A percentile compares a stretch with the other conserved stretches of the same genome.
Conservation (phyloP, 23 tunicate species). For the Styela clava region DNA sequence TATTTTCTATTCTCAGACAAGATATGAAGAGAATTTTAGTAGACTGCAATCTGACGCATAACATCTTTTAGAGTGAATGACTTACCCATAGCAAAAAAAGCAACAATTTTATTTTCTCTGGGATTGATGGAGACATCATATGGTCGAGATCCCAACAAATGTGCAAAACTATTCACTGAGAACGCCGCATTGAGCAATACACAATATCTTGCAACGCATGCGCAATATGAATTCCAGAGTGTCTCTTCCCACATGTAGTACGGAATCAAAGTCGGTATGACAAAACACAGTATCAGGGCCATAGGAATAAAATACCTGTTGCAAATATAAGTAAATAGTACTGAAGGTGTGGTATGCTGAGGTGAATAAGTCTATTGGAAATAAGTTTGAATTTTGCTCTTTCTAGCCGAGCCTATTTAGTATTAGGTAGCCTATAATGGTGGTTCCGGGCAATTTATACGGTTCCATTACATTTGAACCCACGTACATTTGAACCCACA, state of each 20-base stretch:
- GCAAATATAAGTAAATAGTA: background rate
- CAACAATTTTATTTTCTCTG: conserved; percentile 13
- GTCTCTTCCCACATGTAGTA: conserved; percentile 12
- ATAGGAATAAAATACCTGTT: conserved; percentile 6
- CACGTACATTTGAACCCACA: no score
- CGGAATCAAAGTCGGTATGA: conserved; percentile 19
- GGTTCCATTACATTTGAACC: no score
- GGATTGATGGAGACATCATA: background rate
- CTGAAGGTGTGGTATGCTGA: background rate
- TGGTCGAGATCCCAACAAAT: conserved; percentile 10
- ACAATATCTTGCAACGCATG: conserved; percentile 9
- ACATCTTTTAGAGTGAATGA: no score
- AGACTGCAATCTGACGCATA: no score
- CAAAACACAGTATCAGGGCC: background rate
- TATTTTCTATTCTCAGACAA: no score
- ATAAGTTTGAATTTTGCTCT: no score
- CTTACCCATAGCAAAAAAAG: conserved; percentile 16
- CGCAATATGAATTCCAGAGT: conserved; percentile 10
- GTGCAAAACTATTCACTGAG: conserved; percentile 31
- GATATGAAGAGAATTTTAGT: no score
- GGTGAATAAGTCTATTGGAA: no score
- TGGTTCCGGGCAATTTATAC: no score
- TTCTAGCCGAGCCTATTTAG: no score
- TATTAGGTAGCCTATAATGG: no score
- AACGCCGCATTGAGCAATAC: background rate